Conservation (phyloP, 2,888 invertebrate genomes). For the Sinohyriopsis cumingii region DNA sequence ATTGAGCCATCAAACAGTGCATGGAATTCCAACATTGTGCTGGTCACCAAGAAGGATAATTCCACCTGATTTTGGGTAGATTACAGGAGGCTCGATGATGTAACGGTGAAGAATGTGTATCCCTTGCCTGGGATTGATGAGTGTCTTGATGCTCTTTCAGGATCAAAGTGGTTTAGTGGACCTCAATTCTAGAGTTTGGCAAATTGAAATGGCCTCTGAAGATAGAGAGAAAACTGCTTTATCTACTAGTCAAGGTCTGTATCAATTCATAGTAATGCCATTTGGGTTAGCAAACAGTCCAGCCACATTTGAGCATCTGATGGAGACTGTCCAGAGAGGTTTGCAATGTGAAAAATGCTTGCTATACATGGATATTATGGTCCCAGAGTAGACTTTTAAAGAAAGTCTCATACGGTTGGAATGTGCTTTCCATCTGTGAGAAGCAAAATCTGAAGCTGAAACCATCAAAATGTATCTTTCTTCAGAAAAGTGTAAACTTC, state of each 20-base stretch:
- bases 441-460: slow-evolving; percentile 12
- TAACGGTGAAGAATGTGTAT: slow-evolving; percentile 26
- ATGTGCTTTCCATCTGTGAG: slow-evolving; percentile 8
- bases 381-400: neutral
- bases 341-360: slow-evolving; percentile 27
- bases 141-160: slow-evolving; percentile 26
- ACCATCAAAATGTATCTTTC: slow-evolving; percentile 14
- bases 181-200: slow-evolving; percentile 34
- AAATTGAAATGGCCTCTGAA: slow-evolving; percentile 17
- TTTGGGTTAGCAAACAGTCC: slow-evolving; percentile 35
- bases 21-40: slow-evolving; percentile 30
- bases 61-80: slow-evolving; percentile 29
- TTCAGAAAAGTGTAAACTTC: slow-evolving; percentile 6
- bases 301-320: slow-evolving; percentile 34
- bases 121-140: slow-evolving; percentile 34
- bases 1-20: slow-evolving; percentile 30
- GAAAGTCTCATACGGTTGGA: slow-evolving; percentile 8
- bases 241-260: slow-evolving; percentile 14
- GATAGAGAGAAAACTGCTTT: slow-evolving; percentile 35
- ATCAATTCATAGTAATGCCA: slow-evolving; percentile 28
- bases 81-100: slow-evolving; percentile 28
- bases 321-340: slow-evolving; percentile 31
- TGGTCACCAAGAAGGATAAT: slow-evolving; percentile 28
- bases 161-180: slow-evolving; percentile 30
- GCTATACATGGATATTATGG: slow-evolving; percentile 16